These are phyloP conservation scores for Daktulosphaira vitifoliae DNA, from an alignment of 1,140 invertebrate species.

Conservation along the genomic window DNA sequence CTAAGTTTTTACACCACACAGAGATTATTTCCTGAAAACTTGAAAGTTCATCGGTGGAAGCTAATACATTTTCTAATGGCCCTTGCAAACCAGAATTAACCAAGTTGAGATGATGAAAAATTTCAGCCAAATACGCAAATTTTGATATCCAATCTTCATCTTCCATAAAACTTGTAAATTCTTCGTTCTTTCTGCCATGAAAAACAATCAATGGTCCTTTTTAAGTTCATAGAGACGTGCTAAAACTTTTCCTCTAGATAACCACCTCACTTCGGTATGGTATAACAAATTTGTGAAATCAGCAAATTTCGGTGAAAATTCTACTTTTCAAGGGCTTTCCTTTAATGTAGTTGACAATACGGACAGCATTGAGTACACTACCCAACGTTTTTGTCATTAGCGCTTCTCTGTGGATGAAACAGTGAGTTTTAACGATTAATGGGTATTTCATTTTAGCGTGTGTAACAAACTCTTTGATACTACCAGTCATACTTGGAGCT, in stretches of 20 bases:
- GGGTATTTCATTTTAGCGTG: neutral
- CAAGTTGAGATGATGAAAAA: neutral
- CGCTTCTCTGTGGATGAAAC: slow-evolving; percentile 34
- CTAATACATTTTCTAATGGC: neutral
- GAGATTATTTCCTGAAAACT: neutral
- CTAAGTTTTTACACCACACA: neutral
- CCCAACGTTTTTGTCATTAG: slow-evolving; percentile 28
- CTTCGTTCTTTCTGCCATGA: slow-evolving; percentile 3
- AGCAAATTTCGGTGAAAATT: slow-evolving; percentile 39
- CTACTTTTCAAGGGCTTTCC: slow-evolving; percentile 24
- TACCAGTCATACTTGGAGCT: slow-evolving; percentile 14
- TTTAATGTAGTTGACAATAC: slow-evolving; percentile 35
- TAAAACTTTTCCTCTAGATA: slow-evolving; percentile 41
- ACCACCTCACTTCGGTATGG: slow-evolving; percentile 42
- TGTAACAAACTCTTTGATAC: neutral
- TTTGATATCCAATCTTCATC: slow-evolving; percentile 35
- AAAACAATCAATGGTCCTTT: slow-evolving; percentile 31
- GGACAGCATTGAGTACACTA: slow-evolving; percentile 19
- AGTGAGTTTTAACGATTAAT: slow-evolving; percentile 32
- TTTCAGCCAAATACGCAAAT: slow-evolving; percentile 39
- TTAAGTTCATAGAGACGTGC: slow-evolving; percentile 2
- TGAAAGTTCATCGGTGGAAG: neutral
- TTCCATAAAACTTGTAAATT: slow-evolving; percentile 12
- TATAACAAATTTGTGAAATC: slow-evolving; percentile 41
- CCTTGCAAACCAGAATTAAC: neutral